Evolutionary conservation across 2,888 invertebrate species (phyloP).

Genomic region (Cyclophora punctaria): DNA sequence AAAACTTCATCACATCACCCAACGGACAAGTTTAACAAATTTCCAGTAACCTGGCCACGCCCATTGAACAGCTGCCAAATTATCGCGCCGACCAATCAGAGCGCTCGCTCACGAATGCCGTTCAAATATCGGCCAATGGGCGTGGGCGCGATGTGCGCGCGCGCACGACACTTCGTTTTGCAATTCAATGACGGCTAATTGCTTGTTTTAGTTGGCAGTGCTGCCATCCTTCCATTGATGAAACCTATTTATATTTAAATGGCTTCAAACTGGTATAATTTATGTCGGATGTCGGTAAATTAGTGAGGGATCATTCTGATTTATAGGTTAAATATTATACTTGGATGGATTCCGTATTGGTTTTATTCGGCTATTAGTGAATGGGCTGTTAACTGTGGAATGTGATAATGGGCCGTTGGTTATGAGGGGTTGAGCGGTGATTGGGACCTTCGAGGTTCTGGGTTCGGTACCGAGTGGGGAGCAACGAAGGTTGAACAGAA

Average conservation of each 20-base stretch:
- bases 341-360: background rate
- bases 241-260: conserved; percentile 23
- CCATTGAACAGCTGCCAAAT: conserved; percentile 65
- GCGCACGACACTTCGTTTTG: conserved; percentile 50
- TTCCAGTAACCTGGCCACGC: conserved; percentile 35
- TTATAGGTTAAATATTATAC: conserved; percentile 37
- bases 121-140: conserved; percentile 41
- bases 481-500: no score
- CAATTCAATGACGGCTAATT: conserved; percentile 58
- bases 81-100: conserved; percentile 39
- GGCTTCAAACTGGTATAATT: conserved; percentile 18
- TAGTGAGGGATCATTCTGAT: conserved; percentile 30
- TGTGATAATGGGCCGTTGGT: no score
- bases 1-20: no score
- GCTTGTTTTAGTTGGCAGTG: conserved; percentile 50
- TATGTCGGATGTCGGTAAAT: conserved; percentile 17
- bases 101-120: conserved; percentile 28
- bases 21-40: conserved; percentile 3
- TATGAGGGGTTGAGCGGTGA: no score
- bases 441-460: no score
- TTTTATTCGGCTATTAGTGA: conserved; percentile 8
- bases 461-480: no score
- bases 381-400: background rate
- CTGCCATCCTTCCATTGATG: conserved; percentile 31
- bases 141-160: conserved; percentile 44